Evolutionary conservation across 2,797 vertebrate genomes (phyloP), one percentile per base, ranked within the genome.

Genomic region (Eleutherodactylus coqui): DNA sequence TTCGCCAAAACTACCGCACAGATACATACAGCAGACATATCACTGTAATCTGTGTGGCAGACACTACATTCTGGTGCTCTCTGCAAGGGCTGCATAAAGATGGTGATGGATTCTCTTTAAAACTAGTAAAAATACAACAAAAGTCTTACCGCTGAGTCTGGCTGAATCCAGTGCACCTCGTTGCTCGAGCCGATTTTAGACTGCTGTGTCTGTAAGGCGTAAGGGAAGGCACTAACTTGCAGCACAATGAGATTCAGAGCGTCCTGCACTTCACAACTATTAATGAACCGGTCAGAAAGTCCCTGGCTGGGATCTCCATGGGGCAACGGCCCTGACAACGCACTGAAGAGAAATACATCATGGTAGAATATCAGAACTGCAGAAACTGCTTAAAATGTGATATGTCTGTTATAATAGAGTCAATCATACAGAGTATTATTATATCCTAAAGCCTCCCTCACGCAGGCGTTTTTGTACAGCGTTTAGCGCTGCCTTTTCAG

Each of bases 161-260:
- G 47, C 27, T 94, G 93, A 85, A 96, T 96, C 98, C 98, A 99
- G 85, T 99, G 97, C 13, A 99, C 97, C 88, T 99, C 98, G 73
- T 99, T 99, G 91, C 92, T 93, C 88, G 94, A 89, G 90, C 94
- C 97, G 94, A 99, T 97, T 89, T 96, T 96, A 75, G 98, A 99
- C 90, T 99, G 97, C 85, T 92, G 95, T 0, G 97, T 98, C 95
- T 99, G 98, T 89, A 99, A 94, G 4, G 97, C 96, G 89, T 96
- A 96, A 0, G 98, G 98, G 89, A 97, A 98, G 92, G 97, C 98
- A 95, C 97, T 98, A 93, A 99, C 97, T 94, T 99, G 98, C 89
- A 99, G 96, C 79, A 99, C 96, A 93, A 99, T 94, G 89, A 99
- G 96, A 93, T 99, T 99, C 91, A 96, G 93, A 47, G 98, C 96